Base-by-base conservation (phyloP, 2,797 vertebrate species). In the Dryobates pubescens region DNA sequence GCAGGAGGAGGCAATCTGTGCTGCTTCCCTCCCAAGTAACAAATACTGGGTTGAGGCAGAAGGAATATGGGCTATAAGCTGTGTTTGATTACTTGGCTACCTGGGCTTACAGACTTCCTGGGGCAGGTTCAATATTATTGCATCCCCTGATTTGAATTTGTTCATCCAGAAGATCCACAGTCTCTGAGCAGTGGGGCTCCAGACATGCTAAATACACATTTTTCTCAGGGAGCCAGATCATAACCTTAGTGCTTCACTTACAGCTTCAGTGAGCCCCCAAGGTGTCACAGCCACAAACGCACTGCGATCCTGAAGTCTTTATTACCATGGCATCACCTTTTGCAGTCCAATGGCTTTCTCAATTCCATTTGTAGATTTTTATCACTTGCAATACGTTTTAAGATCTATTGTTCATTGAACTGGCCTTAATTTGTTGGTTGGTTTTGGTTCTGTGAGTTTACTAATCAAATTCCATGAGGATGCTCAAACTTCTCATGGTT, bases 351-450 rank as follows among this genome's bases (percentile, higher is more conserved):
- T 6, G 12, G 16, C 57, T 32, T 45, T 14, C 17, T 63, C 20
- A 47, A 24, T 69, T 43, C 13, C 18, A 12, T 56, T 32, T 24
- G 8, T 22, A n/a, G 38, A 19, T 51, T 73, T 89, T 54, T 54
- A 32, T 70, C 34, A 20, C 29, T 74, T 69, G 12, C 30, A 65
- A 26, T 26, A 53, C 12, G 2, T 73, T 84, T 78, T 56, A 8
- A 43, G 41, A n/a, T 62, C 26, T 88, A 58, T 29, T 75, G 3
- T 54, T 81, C 18, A 67, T 85, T 92, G 72, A 90, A 84, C 62
- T 79, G 34, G 10, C 72, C 43, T 18, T 86, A 47, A 86, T 51
- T 85, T 90, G 16, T 85, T 76, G 20, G 16, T 81, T 90, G 57
- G 7, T 22, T 57, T 57, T n/a, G 15, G 7, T 36, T 47, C 43